Percentiles rank a stretch among this genome's conserved stretches.
Evolutionary conservation across 1,140 invertebrate genomes (phyloP).

Genomic region (Schlechtendalia chinensis): DNA sequence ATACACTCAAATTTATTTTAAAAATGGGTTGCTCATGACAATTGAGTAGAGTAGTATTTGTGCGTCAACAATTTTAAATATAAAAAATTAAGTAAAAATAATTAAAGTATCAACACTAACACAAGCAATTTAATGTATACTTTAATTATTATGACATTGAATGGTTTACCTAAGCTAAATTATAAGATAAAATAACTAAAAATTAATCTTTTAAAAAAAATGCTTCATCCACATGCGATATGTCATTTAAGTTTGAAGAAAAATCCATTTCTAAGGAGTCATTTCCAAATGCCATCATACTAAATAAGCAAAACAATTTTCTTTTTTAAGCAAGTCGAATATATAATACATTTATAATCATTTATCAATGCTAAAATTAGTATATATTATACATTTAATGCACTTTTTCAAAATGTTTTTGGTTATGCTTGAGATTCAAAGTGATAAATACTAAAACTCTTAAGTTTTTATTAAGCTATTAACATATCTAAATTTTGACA

Average conservation of each 20-base stretch:
- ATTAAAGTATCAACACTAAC: constrained; percentile 21
- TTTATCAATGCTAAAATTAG: constrained; percentile 4
- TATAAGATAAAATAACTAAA: constrained; percentile 32
- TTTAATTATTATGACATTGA: constrained; percentile 31
- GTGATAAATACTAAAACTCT: not conserved
- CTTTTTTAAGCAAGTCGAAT: constrained; percentile 37
- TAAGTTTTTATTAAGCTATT: not conserved
- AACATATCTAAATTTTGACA: not conserved
- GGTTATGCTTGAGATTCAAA: constrained; percentile 34
- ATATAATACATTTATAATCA: constrained; percentile 28
- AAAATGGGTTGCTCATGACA: constrained; percentile 2
- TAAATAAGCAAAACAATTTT: constrained; percentile 47
- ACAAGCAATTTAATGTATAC: constrained; percentile 31
- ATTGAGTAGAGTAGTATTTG: not conserved
- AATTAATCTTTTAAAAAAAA: constrained; percentile 41
- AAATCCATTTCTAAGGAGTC: constrained; percentile 48
- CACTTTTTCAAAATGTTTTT: not conserved
- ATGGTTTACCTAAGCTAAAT: constrained; percentile 28
- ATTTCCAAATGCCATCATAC: constrained; percentile 49
- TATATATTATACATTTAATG: not conserved
- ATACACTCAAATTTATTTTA: constrained; percentile 1
- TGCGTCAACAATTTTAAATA: constrained; percentile 25
- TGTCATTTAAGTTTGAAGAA: constrained; percentile 48
- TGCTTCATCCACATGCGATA: constrained; percentile 49
- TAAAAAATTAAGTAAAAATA: constrained; percentile 22